phyloP scores from a whole-genome alignment of 2,888 invertebrate species.

The Lycia hirtaria region DNA sequence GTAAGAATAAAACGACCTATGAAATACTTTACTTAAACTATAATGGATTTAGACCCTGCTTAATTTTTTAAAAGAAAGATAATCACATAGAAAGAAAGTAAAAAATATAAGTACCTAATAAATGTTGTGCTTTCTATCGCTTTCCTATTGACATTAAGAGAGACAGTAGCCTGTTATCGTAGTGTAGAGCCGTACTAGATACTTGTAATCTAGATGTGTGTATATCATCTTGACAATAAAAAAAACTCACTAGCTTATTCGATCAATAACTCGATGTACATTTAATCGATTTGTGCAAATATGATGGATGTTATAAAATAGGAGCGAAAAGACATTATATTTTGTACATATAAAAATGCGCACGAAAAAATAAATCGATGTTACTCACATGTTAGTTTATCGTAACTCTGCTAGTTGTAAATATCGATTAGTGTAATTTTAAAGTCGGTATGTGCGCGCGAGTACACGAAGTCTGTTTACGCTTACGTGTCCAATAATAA shows the following conservation, averaged over 20 bases:
- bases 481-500: no score
- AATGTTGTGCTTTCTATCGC: conserved; percentile 10
- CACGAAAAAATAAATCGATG: conserved; percentile 33
- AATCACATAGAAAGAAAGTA: neutral
- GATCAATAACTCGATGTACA: neutral
- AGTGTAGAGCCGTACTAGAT: conserved; percentile 11
- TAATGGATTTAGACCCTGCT: no score
- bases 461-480: neutral
- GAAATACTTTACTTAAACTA: no score
- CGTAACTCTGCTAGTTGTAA: conserved; percentile 48
- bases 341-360: conserved; percentile 24
- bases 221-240: conserved; percentile 29
- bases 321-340: conserved; percentile 27
- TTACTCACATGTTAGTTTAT: conserved; percentile 40
- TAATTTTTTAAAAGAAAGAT: neutral
- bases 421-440: conserved; percentile 57
- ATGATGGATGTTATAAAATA: conserved; percentile 21
- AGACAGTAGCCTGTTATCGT: conserved; percentile 10
- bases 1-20: no score
- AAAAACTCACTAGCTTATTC: conserved; percentile 24
- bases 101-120: neutral
- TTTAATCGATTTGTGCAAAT: conserved; percentile 16
- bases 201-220: conserved; percentile 15
- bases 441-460: conserved; percentile 56
- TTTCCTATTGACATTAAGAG: conserved; percentile 4